These are phyloP conservation scores for Campaea margaritaria DNA, from an alignment of 2,888 invertebrate genomes.

Conservation along the genomic window DNA sequence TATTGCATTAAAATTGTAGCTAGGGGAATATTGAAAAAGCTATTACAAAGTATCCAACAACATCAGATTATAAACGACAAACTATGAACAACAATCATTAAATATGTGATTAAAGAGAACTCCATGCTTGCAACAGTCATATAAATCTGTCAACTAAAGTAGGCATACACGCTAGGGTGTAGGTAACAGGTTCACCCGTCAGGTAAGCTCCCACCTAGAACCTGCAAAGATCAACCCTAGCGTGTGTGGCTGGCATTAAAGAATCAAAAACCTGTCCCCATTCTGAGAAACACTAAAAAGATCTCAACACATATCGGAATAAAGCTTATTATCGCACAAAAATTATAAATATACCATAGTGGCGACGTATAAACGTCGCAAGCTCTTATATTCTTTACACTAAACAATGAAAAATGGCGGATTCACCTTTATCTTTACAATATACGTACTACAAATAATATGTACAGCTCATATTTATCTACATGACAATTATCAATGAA, in stretches of 20 bases:
- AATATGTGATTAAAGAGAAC: slow-evolving; percentile 6
- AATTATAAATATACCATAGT: slow-evolving; percentile 46
- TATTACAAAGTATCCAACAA: slow-evolving; percentile 3
- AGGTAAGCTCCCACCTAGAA: too few relatives aligned
- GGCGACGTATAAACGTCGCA: slow-evolving; percentile 49
- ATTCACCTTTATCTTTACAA: slow-evolving; percentile 28
- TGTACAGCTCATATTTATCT: slow-evolving; percentile 35
- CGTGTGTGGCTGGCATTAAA: too few relatives aligned
- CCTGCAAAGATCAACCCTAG: too few relatives aligned
- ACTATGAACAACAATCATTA: slow-evolving; percentile 11
- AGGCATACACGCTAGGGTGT: too few relatives aligned
- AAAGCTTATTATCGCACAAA: slow-evolving; percentile 39
- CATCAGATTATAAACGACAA: slow-evolving; percentile 7
- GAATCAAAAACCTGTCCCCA: too few relatives aligned
- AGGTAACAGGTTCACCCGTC: too few relatives aligned
- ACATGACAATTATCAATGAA: slow-evolving; percentile 37
- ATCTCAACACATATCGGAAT: slow-evolving; percentile 39
- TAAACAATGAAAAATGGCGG: slow-evolving; percentile 35
- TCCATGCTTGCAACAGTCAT: neutral
- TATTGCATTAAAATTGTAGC: neutral
- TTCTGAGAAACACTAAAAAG: slow-evolving; percentile 34
- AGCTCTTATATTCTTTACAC: slow-evolving; percentile 49
- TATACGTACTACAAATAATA: slow-evolving; percentile 34
- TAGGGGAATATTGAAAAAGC: neutral
- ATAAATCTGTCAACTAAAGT: slow-evolving; percentile 15